Percentiles rank a stretch among this genome's conserved stretches.
phyloP scores from a whole-genome alignment of 2,113 vertebrate genomes.

The Petrocephalus zakoni region DNA sequence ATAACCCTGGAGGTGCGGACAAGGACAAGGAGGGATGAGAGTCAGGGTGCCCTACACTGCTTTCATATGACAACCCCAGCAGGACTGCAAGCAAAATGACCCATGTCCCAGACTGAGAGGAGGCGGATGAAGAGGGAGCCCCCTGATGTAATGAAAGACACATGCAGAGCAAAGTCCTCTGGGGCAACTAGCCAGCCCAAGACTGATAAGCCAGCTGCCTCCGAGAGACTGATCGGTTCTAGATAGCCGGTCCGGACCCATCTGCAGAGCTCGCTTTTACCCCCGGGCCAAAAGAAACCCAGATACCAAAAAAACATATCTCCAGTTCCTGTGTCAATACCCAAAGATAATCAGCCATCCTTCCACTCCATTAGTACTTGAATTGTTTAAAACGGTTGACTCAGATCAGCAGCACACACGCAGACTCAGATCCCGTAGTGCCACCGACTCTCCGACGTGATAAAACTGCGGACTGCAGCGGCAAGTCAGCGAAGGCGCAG shows the following conservation, averaged over 20 bases:
- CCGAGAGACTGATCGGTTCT: neutral
- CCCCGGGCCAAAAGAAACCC: no score
- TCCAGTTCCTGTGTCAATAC: no score
- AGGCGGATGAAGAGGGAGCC: neutral
- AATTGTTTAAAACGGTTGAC: no score
- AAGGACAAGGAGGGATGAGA: neutral
- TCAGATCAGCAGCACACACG: no score
- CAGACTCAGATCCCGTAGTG: neutral
- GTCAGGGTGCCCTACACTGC: neutral
- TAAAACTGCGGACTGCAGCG: neutral
- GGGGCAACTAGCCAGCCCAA: neutral
- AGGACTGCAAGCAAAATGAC: neutral
- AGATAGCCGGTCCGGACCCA: neutral
- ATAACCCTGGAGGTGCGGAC: slow-evolving; percentile 70
- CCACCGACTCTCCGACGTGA: neutral
- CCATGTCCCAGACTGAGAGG: neutral
- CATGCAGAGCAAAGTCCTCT: neutral
- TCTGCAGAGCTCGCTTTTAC: neutral
- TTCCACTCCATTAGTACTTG: no score
- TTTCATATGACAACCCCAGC: neutral
- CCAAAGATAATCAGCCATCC: no score
- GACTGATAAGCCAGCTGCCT: neutral
- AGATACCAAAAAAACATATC: no score
- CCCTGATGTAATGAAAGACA: neutral
- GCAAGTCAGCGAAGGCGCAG: neutral